A percentile compares a stretch with the other conserved stretches of the same genome.
phyloP scores from a whole-genome alignment of 2,113 vertebrate species.

The Semnornis frantzii region DNA sequence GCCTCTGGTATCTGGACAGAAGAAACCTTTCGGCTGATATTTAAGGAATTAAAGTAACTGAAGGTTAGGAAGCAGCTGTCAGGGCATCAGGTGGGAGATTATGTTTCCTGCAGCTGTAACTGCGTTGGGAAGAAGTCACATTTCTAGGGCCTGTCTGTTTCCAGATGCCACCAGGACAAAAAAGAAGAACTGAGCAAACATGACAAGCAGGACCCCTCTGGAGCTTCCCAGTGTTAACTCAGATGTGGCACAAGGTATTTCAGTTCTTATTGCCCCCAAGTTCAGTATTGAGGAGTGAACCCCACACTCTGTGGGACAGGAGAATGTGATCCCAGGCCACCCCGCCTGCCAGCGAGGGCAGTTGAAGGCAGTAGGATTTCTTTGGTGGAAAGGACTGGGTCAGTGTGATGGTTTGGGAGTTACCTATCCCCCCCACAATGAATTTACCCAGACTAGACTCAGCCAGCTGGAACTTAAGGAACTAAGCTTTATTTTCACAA shows the following conservation, averaged over 20 bases:
- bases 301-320: not conserved
- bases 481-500: too few species aligned
- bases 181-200: not conserved
- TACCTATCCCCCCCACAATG: too few species aligned
- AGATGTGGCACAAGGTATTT: not conserved
- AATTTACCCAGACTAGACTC: too few species aligned
- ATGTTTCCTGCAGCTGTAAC: not conserved
- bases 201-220: not conserved
- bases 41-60: not conserved
- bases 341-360: accelerated
- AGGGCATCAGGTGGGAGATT: too few species aligned
- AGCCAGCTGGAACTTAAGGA: too few species aligned
- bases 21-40: not conserved
- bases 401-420: too few species aligned
- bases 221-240: not conserved
- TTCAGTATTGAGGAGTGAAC: accelerated
- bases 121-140: accelerated
- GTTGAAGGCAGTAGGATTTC: not conserved
- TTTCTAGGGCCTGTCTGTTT: not conserved
- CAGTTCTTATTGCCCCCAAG: not conserved
- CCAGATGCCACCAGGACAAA: not conserved
- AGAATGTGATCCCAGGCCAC: not conserved
- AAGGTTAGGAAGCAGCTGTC: not conserved
- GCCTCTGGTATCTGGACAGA: not conserved
- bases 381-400: not conserved